Evolutionary conservation across 2,888 invertebrate genomes (phyloP), one percentile per base, ranked within the genome.

Genomic region (Caenorhabditis sinica): DNA sequence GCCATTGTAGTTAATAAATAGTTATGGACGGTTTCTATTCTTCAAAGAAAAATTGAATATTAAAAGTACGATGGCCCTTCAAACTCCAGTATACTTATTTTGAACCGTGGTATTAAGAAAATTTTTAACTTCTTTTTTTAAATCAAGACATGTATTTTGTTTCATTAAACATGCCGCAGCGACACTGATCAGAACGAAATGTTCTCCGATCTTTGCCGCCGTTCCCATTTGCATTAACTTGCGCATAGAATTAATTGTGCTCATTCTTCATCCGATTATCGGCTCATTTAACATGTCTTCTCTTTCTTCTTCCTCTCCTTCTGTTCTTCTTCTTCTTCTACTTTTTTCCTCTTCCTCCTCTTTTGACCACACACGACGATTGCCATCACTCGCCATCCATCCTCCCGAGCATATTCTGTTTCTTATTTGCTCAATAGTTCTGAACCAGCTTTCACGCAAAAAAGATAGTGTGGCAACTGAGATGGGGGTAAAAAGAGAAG

Each of bases 351-450:
- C n/a, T 20, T 45, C 5, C 45, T 20, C 15, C n/a, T 45, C 58
- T 33, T 36, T 36, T 79, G 79, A 79, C 79, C 79, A 72, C 79
- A 79, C 79, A 79, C 71, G 71, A 61, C 36, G 77, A 49, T 69
- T 56, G 69, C 56, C 69, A 43, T 43, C 65, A 20, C 36, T 43
- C 40, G 65, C 56, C 51, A 17, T 45, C n/a, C n/a, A n/a, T n/a
- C n/a, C n/a, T n/a, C n/a, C n/a, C 23, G 45, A 61, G 68, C 72
- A 53, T 79, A 72, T 65, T 72, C 65, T 36, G 71, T 79, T 65
- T 72, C 80, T 65, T 72, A 49, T 72, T 80, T 80, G 72, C 66
- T 72, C 72, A 66, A 66, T 73, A 72, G 80, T 80, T 80, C 80
- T 66, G 30, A 80, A 80, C 80, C 80, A 80, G 80, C 80, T 80